Evolutionary conservation across 1,140 invertebrate species (phyloP).

Genomic region (Rhyacophila brunnea): DNA sequence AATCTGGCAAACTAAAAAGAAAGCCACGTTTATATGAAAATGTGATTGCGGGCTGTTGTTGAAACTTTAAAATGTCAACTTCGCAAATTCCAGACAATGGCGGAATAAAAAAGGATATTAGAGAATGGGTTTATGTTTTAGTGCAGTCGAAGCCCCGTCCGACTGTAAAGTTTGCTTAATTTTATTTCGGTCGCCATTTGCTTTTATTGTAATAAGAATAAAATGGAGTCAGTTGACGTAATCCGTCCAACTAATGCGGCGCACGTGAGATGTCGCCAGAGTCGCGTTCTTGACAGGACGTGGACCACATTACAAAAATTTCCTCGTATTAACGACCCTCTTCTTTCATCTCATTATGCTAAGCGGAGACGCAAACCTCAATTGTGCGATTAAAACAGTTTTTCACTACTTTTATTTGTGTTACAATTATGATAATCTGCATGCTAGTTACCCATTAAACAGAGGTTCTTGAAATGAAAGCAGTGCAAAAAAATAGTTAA

Average conservation of each 20-base stretch:
- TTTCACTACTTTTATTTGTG: no score
- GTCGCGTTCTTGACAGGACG: background rate
- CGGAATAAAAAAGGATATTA: no score
- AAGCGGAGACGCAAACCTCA: no score
- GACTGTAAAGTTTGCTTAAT: slow-evolving; percentile 25
- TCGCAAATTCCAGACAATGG: no score
- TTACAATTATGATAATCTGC: no score
- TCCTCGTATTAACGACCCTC: background rate
- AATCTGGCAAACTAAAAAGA: no score
- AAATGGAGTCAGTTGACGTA: slow-evolving; percentile 7
- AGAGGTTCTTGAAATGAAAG: background rate
- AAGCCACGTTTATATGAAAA: no score
- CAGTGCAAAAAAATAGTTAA: background rate
- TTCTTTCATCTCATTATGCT: no score
- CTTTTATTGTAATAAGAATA: slow-evolving; percentile 25
- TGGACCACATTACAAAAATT: slow-evolving; percentile 7
- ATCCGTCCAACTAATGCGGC: slow-evolving; percentile 22
- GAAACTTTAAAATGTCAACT: no score
- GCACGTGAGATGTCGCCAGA: slow-evolving; percentile 24
- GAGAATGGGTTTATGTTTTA: slow-evolving; percentile 6
- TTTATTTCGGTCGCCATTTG: slow-evolving; percentile 23
- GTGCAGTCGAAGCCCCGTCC: slow-evolving; percentile 13
- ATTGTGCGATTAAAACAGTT: no score
- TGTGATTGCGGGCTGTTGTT: no score
- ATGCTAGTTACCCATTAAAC: background rate